Percentiles rank a stretch among this genome's conserved stretches.
These are phyloP conservation scores for Triplophysa siluroides DNA, from an alignment of 2,113 vertebrate species.

Conservation along the genomic window DNA sequence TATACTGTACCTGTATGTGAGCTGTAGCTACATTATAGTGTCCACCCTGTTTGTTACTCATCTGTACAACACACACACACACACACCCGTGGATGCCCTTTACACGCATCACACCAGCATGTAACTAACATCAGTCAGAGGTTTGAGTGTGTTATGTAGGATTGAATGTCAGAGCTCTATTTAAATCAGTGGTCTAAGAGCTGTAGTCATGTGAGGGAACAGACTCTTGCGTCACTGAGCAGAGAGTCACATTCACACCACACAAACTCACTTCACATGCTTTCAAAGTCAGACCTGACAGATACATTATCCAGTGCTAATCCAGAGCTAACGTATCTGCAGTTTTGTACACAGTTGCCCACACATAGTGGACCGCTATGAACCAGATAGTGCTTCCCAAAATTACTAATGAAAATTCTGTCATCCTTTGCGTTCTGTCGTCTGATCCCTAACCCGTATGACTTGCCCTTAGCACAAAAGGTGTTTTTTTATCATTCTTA, in stretches of 20 bases:
- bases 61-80: slow-evolving; percentile 9
- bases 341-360: not conserved
- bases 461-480: too few species aligned
- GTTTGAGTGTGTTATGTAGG: not conserved
- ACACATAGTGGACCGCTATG: not conserved
- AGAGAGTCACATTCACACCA: slow-evolving; percentile 35
- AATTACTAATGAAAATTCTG: too few species aligned
- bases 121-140: slow-evolving; percentile 13
- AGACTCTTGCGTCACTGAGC: not conserved
- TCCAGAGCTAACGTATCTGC: not conserved
- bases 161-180: slow-evolving; percentile 50
- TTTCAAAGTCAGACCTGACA: slow-evolving; percentile 3
- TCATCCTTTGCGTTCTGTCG: too few species aligned
- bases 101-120: not conserved
- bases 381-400: too few species aligned
- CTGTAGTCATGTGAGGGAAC: not conserved
- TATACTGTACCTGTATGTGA: not conserved
- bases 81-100: not conserved
- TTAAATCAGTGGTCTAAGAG: slow-evolving; percentile 41
- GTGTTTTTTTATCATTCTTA: too few species aligned
- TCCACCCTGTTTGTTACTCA: not conserved
- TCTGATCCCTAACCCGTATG: too few species aligned
- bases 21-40: not conserved
- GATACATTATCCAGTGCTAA: not conserved
- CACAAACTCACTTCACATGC: not conserved